Evolutionary conservation across 2,888 invertebrate genomes (phyloP), one percentile per base, ranked within the genome.

Genomic region (Nemotelus pantherinus): DNA sequence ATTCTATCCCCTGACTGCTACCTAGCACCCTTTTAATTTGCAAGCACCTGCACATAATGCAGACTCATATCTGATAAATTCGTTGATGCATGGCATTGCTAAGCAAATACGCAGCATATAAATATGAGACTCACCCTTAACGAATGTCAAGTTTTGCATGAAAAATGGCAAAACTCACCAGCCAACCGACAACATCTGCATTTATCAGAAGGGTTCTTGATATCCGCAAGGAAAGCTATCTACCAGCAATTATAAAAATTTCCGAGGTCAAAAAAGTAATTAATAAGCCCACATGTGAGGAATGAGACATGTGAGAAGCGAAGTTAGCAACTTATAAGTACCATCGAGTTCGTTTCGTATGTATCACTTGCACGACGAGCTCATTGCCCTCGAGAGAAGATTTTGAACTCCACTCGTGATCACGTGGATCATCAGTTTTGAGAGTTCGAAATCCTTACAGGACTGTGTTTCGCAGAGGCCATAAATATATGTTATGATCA

Each of bases 41-140:
- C 57, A 47, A 58, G 45, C 58, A 72, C 72, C 72, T 72, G 72
- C 72, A 58, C 47, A 58, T 45, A 47, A 72, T 58, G 25, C 25
- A 25, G 25, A 25, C 25, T 25, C 25, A 72, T 72, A 25, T 57
- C 72, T 50, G 58, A 72, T 58, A 72, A 72, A 72, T 44, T 72
- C 47, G 47, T 58, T 72, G 58, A 58, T 57, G 45, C 72, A 72
- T 70, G 70, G 53, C 53, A 53, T 70, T 43, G 70, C 47, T 70
- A 50, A 70, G 70, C 70, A 70, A 70, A 70, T 70, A 55, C 70
- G 70, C 70, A 70, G 55, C 70, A 55, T 70, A 70, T 70, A 70
- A 70, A 70, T 70, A 70, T 55, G 10, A 70, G 70, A 70, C 53
- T 70, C 43, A 43, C 70, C 47, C 55, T 70, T 55, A 70, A 70